Percentiles rank a stretch among this genome's conserved stretches.
Evolutionary conservation across 2,113 vertebrate species (phyloP).

Genomic region (Malurus cyaneus): DNA sequence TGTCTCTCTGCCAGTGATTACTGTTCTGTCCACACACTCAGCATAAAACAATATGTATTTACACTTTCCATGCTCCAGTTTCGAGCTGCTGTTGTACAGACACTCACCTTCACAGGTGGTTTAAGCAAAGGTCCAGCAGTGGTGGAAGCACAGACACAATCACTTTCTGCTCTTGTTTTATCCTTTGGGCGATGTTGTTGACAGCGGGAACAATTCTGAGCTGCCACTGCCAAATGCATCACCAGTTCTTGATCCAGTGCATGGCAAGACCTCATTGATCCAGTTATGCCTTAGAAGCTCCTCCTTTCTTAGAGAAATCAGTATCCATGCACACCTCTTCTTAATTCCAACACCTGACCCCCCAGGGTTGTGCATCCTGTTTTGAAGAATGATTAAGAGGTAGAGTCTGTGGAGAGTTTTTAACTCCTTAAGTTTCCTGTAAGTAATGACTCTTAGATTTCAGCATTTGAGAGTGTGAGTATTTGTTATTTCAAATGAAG

Average conservation of each 20-base stretch:
- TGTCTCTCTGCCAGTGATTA: not conserved
- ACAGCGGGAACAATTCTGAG: not conserved
- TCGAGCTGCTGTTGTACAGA: not conserved
- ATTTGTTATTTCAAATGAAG: not conserved
- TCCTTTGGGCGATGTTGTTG: not conserved
- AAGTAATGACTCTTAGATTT: not conserved
- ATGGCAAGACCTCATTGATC: not conserved
- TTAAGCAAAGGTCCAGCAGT: not conserved
- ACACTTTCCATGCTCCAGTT: not conserved
- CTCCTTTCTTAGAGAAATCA: not conserved
- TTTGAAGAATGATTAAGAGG: not conserved
- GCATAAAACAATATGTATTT: not conserved
- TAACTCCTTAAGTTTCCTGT: not conserved
- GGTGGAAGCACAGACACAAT: accelerated
- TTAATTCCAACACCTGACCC: not conserved
- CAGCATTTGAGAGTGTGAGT: not conserved
- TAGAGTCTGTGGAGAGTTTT: not conserved
- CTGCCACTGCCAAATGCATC: too few relatives aligned
- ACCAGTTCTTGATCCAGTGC: not conserved
- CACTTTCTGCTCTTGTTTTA: not conserved
- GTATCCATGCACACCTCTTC: not conserved
- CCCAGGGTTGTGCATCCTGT: not conserved
- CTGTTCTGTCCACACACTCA: not conserved
- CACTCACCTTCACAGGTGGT: not conserved
- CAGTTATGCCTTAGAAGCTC: not conserved